Conservation (phyloP, 1,140 invertebrate genomes). For the Rhopalosiphum padi region DNA sequence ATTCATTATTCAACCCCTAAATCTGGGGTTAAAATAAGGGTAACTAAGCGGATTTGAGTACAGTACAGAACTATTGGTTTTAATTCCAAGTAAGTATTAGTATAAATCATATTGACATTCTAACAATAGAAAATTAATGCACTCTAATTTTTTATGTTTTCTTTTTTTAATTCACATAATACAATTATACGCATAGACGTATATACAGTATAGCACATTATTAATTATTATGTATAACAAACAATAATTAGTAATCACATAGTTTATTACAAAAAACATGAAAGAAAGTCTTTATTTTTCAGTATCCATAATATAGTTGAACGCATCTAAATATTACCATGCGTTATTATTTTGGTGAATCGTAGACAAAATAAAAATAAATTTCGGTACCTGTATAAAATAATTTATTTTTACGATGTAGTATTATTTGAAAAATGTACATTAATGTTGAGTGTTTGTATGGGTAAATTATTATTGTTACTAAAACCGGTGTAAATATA, state of each 20-base stretch:
- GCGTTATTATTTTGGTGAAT: neutral
- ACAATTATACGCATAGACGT: neutral
- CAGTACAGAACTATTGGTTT: neutral
- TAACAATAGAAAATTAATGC: neutral
- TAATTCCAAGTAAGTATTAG: neutral
- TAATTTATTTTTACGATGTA: neutral
- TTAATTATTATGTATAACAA: neutral
- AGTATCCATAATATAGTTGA: neutral
- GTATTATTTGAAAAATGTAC: neutral
- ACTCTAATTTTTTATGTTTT: neutral
- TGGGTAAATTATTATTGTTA: neutral
- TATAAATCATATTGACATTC: neutral
- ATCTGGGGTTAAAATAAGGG: neutral
- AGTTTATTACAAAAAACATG: neutral
- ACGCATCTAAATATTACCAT: no score
- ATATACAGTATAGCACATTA: neutral
- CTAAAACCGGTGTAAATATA: neutral
- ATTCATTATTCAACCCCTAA: neutral
- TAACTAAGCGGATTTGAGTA: neutral
- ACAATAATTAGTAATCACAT: neutral
- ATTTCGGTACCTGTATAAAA: neutral
- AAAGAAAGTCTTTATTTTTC: neutral
- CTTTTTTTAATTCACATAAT: neutral
- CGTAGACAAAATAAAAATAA: neutral
- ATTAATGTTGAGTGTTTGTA: neutral